A percentile compares a stretch with the other conserved stretches of the same genome.
phyloP scores from a whole-genome alignment of 1,140 invertebrate species.

The Heliconius hewitsoni region DNA sequence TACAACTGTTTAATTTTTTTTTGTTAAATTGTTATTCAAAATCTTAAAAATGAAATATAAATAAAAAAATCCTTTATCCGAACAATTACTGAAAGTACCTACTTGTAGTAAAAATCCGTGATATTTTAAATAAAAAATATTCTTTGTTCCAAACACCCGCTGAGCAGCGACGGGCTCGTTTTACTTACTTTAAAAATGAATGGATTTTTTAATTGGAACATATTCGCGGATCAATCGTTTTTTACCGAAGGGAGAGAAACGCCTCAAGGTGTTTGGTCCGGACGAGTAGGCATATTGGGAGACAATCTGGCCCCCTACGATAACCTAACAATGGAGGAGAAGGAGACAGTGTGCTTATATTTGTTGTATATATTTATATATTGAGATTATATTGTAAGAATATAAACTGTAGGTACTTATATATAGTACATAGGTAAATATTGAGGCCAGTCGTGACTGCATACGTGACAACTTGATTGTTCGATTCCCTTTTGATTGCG shows the following conservation, averaged over 20 bases:
- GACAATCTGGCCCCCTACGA: conserved; percentile 62
- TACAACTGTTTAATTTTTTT: too few species aligned
- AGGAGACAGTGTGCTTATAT: background rate
- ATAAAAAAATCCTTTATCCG: background rate
- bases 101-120: conserved; percentile 1
- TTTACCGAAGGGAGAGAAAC: conserved; percentile 48
- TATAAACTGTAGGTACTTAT: background rate
- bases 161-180: conserved; percentile 46
- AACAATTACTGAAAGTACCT: background rate
- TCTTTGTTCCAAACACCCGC: conserved; percentile 49
- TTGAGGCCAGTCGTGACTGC: too few species aligned
- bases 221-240: conserved; percentile 69
- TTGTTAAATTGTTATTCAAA: background rate
- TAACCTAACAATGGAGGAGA: conserved; percentile 58
- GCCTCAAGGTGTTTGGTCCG: conserved; percentile 66
- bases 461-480: too few species aligned
- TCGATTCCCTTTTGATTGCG: too few species aligned
- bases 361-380: conserved; percentile 1
- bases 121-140: conserved; percentile 23
- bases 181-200: conserved; percentile 49
- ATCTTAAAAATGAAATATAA: background rate
- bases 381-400: background rate
- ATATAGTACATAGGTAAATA: too few species aligned
- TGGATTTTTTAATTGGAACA: conserved; percentile 72
- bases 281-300: conserved; percentile 63